Base-by-base conservation (phyloP, 37 sponge, comb jelly and placozoan species). In the Eunapius fragilis region DNA sequence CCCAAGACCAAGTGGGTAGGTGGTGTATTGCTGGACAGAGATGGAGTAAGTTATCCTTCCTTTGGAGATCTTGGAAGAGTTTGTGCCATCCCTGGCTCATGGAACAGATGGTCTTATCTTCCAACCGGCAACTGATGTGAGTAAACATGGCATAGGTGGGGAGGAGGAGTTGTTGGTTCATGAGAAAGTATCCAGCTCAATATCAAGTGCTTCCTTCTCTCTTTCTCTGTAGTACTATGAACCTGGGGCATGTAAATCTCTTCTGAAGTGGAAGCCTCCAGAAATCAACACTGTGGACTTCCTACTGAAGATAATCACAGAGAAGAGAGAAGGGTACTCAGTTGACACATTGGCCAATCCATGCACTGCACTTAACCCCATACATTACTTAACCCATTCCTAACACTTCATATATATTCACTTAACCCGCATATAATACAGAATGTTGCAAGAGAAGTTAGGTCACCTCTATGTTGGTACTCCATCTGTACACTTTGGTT, bases 231-330 rank as follows among this genome's bases (percentile, higher is more conserved):
- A 98, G 95, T 87, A 93, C 2, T 99, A 99, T 82, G 80, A 68
- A 10, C 71, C 93, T 34, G 97, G 98, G 0, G 79, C 79, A 69
- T 92, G 96, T 78, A 49, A 79, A 22, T 75, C 71, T 0, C 83
- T 99, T 37, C 89, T 99, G 17, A 99, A 99, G 73, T 99, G 99
- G 99, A 99, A 97, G 79, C 99, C 99, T 34, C 80, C 92, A 33
- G 92, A 93, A 24, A 83, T 99, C 31, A 99, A 97, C 82, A 86
- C 91, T 28, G 96, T 99, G 5, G 99, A 99, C 81, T 99, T 99
- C 80, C 78, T 81, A 25, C 83, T 99, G 71, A 80, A 92, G 70
- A 91, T 97, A 11, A 85, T 81, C 0, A 82, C 88, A 58, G 77
- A 22, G 25, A 71, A 92, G 26, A 86, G 80, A 71, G 79, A 69